Evolutionary conservation across 2,113 vertebrate species (phyloP).

Genomic region (Forbesichthys agassizii): DNA sequence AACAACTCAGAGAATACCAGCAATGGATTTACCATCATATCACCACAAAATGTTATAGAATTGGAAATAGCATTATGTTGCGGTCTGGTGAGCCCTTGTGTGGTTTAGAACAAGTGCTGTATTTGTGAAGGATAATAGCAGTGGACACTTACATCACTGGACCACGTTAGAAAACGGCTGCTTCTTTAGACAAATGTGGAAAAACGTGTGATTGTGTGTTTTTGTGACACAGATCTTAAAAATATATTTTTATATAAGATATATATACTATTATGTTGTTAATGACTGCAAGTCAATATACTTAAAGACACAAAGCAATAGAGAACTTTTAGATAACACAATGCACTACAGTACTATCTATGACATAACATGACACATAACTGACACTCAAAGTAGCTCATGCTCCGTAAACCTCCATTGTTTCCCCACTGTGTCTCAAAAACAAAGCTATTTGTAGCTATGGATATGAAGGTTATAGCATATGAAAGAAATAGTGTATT

Average conservation of each 20-base stretch:
- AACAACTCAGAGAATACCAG: neutral
- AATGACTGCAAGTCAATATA: no score
- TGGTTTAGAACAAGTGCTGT: neutral
- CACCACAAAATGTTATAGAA: neutral
- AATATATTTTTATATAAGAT: neutral
- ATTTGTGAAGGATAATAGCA: neutral
- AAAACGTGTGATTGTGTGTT: neutral
- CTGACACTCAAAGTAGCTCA: no score
- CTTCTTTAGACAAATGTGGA: constrained; percentile 8
- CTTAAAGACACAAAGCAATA: no score
- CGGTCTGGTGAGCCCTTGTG: neutral
- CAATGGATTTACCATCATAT: constrained; percentile 12
- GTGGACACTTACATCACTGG: neutral
- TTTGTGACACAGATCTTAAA: neutral
- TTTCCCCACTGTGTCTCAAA: no score
- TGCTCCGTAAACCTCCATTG: no score
- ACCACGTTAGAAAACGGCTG: neutral
- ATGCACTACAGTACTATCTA: no score
- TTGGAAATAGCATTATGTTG: neutral
- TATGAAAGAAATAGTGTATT: no score
- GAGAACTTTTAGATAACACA: no score
- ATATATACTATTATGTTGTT: no score
- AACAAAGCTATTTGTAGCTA: no score
- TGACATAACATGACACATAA: no score
- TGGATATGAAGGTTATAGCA: no score